Percentiles rank a stretch among this genome's conserved stretches.
Conservation (phyloP, 2,113 vertebrate genomes). For the Ophthalmolycus amberensis region DNA sequence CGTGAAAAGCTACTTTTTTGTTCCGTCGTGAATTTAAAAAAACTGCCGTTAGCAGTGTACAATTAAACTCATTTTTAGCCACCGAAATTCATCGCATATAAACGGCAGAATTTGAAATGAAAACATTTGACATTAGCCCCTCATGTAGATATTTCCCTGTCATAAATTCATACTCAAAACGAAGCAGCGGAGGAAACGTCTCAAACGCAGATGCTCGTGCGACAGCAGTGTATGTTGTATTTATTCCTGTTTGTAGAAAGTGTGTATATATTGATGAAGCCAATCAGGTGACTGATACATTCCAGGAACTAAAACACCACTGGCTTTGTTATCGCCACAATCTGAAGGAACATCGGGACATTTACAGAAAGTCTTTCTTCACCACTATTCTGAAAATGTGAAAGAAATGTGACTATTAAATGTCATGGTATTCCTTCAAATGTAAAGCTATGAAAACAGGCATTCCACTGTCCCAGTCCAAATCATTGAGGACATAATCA, state of each 20-base stretch:
- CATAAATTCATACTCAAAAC: background rate
- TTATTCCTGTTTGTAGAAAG: constrained; percentile 80
- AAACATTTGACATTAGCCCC: background rate
- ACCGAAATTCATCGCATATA: background rate
- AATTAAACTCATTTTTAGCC: background rate
- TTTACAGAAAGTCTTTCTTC: constrained; percentile 18
- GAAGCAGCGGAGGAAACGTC: background rate
- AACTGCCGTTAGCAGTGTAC: background rate
- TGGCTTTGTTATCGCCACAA: constrained; percentile 32
- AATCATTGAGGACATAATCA: background rate
- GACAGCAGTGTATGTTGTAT: constrained; percentile 76
- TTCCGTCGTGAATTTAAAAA: background rate
- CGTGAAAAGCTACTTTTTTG: constrained; percentile 14
- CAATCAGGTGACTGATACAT: constrained; percentile 60
- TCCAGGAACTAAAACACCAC: constrained; percentile 63
- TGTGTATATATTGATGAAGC: constrained; percentile 77
- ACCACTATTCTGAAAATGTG: constrained; percentile 38
- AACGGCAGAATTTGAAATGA: background rate
- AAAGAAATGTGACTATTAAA: background rate
- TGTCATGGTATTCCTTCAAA: constrained; percentile 24
- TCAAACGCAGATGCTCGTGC: constrained; percentile 24
- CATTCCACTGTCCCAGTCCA: constrained; percentile 9
- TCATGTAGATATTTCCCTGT: background rate
- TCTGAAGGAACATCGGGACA: constrained; percentile 31
- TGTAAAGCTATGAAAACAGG: background rate